phyloP scores from a whole-genome alignment of 2,797 vertebrate species.

The Periophthalmus magnuspinnatus region DNA sequence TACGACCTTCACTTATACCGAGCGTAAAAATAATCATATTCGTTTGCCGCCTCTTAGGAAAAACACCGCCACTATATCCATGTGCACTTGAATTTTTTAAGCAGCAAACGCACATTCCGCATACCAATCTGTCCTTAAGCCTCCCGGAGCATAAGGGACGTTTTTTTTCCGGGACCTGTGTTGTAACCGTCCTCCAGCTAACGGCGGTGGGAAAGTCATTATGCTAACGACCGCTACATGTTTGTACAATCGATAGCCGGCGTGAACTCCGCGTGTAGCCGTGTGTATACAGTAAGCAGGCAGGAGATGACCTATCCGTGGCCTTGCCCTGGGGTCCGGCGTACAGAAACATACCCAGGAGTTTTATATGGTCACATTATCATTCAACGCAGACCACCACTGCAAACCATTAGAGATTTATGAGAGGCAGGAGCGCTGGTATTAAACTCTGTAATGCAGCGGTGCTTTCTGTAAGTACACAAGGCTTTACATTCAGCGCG shows the following conservation, averaged over 20 bases:
- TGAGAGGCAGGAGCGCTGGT: constrained; percentile 7
- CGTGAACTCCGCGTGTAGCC: background rate
- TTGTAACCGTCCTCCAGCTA: background rate
- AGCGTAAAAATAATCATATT: background rate
- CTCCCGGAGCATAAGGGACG: background rate
- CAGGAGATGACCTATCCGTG: constrained; percentile 8
- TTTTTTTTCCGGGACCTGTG: no score
- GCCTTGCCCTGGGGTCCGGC: constrained; percentile 8
- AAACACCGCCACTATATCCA: background rate
- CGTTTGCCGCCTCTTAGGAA: background rate
- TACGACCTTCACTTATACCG: background rate
- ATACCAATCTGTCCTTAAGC: background rate
- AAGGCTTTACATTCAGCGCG: no score
- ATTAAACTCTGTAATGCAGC: background rate
- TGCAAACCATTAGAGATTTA: constrained; percentile 15
- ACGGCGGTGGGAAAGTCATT: background rate
- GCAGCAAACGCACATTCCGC: background rate
- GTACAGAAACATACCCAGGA: background rate
- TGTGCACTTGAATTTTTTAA: background rate
- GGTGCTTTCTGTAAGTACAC: no score
- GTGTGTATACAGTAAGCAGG: background rate
- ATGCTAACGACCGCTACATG: background rate
- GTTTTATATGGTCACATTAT: constrained; percentile 11
- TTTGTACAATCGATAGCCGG: background rate
- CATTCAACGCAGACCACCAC: constrained; percentile 11